Conservation (phyloP, 2,888 invertebrate species). For the Eupithecia dodoneata region DNA sequence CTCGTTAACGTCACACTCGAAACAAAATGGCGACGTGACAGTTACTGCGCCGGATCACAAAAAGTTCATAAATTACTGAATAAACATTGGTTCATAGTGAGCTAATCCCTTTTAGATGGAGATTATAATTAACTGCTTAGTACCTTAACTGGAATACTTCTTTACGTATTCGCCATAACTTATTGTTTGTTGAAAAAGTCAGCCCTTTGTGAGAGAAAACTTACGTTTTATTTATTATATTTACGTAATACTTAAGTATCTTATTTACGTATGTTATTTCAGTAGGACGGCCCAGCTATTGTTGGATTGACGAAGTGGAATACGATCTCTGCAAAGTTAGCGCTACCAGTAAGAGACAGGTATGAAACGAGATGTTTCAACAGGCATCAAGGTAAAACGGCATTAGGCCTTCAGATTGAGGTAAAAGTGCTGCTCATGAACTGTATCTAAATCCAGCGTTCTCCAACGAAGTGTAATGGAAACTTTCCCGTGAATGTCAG, state of each 20-base stretch:
- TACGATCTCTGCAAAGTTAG: background rate
- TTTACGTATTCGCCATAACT: no score
- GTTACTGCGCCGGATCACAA: slow-evolving; percentile 42
- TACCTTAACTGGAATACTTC: background rate
- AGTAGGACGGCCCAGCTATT: background rate
- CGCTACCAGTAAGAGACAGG: background rate
- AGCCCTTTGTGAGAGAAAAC: no score
- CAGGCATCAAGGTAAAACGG: background rate
- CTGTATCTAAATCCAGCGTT: background rate
- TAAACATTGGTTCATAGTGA: slow-evolving; percentile 40
- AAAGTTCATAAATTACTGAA: slow-evolving; percentile 42
- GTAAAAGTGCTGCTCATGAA: background rate
- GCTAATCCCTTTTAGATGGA: slow-evolving; percentile 24
- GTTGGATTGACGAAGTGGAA: background rate
- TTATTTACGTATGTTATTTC: no score
- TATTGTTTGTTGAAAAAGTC: no score
- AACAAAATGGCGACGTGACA: slow-evolving; percentile 48
- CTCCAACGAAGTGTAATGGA: slow-evolving; percentile 9
- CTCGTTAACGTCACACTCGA: slow-evolving; percentile 47
- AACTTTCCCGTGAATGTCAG: slow-evolving; percentile 20
- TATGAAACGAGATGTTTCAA: background rate
- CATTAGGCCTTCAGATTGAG: background rate
- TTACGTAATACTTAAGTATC: no score
- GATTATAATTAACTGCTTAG: slow-evolving; percentile 18
- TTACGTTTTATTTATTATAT: no score